Conservation (phyloP, 2,888 invertebrate species). For the Ennomos erosarius region DNA sequence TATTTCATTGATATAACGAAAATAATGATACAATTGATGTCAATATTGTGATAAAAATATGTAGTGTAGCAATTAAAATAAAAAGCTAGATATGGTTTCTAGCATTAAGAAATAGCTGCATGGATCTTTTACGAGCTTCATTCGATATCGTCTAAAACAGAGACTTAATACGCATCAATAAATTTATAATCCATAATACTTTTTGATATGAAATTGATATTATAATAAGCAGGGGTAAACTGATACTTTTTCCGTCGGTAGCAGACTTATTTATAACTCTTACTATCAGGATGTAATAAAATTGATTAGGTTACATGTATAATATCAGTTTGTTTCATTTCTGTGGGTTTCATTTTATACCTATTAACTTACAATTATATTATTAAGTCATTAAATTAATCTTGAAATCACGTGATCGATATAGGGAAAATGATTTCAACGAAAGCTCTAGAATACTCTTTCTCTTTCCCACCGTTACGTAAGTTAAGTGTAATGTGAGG, state of each 20-base stretch:
- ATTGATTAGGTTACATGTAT: constrained; percentile 18
- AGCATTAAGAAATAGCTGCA: constrained; percentile 20
- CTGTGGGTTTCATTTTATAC: no score
- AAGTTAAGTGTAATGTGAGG: no score
- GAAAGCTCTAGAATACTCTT: no score
- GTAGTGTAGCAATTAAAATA: constrained; percentile 1
- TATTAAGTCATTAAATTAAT: no score
- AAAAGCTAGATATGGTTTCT: constrained; percentile 22
- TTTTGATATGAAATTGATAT: constrained; percentile 57
- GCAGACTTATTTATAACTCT: constrained; percentile 45
- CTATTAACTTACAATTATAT: no score
- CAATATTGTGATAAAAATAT: no score
- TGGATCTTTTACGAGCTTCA: constrained; percentile 26
- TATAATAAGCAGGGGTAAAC: constrained; percentile 64
- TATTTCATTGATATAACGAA: background rate
- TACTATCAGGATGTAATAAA: constrained; percentile 31
- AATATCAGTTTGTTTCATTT: no score
- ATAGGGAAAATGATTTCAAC: no score
- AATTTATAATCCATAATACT: constrained; percentile 28
- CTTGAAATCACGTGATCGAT: no score
- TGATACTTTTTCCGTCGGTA: constrained; percentile 66
- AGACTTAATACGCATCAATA: constrained; percentile 25
- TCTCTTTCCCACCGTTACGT: no score
- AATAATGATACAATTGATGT: constrained; percentile 1
- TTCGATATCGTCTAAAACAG: constrained; percentile 20